phyloP scores from a whole-genome alignment of 2,888 invertebrate genomes.

The Lordiphosa andalusiaca region DNA sequence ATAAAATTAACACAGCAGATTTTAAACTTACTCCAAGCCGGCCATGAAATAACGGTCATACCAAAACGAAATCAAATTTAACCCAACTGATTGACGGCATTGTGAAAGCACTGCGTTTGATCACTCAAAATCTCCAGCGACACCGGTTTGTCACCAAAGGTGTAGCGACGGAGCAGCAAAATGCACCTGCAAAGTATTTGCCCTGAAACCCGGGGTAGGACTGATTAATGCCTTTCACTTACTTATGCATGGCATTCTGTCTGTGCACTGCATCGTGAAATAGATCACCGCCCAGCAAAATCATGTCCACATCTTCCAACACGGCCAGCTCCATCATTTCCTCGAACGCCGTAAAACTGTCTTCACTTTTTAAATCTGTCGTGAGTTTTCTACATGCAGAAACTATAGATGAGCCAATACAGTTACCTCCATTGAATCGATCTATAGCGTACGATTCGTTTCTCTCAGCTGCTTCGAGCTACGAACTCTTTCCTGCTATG shows the following conservation, averaged over 20 bases:
- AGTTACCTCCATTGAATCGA: too few species aligned
- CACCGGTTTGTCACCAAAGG: conserved; percentile 81
- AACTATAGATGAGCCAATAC: too few species aligned
- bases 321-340: conserved; percentile 93
- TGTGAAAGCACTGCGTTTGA: conserved; percentile 89
- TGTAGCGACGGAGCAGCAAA: conserved; percentile 76
- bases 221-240: conserved; percentile 17
- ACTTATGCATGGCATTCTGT: conserved; percentile 84
- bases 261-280: conserved; percentile 98
- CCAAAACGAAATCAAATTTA: too few species aligned
- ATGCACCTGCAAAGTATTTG: conserved; percentile 67
- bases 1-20: too few species aligned
- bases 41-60: too few species aligned
- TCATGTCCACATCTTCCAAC: conserved; percentile 90
- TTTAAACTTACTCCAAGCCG: too few species aligned
- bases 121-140: conserved; percentile 91
- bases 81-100: conserved; percentile 84
- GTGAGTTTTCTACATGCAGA: too few species aligned
- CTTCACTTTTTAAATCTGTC: too few species aligned
- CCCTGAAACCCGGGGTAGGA: neutral
- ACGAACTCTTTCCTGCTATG: too few species aligned
- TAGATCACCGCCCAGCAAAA: conserved; percentile 96
- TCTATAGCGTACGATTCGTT: too few species aligned
- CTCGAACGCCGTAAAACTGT: conserved; percentile 95
- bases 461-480: too few species aligned